phyloP scores from a whole-genome alignment of 2,113 vertebrate genomes.

The Sylvicapra grimmia region DNA sequence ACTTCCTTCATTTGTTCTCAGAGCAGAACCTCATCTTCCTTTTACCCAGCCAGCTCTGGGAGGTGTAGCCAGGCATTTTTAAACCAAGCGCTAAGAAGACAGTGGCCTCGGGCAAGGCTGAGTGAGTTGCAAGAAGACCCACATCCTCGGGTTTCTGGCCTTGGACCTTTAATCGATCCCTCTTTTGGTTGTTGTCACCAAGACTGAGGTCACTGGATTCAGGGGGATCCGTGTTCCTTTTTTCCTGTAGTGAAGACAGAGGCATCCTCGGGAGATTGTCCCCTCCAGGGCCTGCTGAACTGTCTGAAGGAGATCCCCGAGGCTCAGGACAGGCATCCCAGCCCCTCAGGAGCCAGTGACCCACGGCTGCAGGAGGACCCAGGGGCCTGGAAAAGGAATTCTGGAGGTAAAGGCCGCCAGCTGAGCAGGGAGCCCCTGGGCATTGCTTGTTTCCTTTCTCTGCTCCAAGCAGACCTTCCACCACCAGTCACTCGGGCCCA shows the following conservation, averaged over 20 bases:
- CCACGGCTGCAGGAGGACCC: neutral
- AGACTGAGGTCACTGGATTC: neutral
- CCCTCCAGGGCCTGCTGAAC: conserved; percentile 65
- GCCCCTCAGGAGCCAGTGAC: neutral
- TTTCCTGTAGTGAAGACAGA: conserved; percentile 60
- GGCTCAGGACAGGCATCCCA: neutral
- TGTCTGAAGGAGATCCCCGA: conserved; percentile 66
- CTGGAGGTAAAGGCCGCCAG: conserved; percentile 41
- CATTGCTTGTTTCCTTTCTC: rapidly evolving
- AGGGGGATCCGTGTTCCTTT: neutral
- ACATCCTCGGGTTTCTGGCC: neutral
- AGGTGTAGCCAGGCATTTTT: neutral
- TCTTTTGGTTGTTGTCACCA: neutral
- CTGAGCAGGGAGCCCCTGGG: neutral
- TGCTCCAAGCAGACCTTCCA: neutral
- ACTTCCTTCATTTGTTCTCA: rapidly evolving
- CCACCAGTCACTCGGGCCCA: neutral
- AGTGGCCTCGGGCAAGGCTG: neutral
- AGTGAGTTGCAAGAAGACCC: neutral
- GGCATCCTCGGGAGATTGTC: neutral
- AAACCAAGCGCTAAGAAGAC: neutral
- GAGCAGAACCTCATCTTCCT: rapidly evolving
- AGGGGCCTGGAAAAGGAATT: neutral
- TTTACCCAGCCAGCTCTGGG: neutral
- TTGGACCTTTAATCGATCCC: neutral